Percentiles rank a stretch among this genome's conserved stretches.
Evolutionary conservation across 2,888 invertebrate species (phyloP).

Genomic region (Scaptomyza parva): DNA sequence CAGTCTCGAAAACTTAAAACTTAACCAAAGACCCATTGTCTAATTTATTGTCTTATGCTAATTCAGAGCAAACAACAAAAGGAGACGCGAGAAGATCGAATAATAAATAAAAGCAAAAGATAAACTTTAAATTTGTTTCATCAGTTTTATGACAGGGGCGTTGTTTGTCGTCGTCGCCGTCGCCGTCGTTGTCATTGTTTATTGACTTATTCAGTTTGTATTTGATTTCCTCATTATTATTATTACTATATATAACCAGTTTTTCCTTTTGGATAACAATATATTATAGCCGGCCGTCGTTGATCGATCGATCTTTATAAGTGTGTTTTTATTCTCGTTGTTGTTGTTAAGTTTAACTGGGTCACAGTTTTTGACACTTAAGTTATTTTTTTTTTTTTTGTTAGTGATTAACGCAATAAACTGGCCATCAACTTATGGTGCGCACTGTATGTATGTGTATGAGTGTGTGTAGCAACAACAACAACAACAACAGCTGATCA

Average conservation of each 20-base stretch:
- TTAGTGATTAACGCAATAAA: constrained; percentile 25
- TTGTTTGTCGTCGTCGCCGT: not conserved
- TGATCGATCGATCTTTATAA: constrained; percentile 27
- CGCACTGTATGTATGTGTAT: constrained; percentile 37
- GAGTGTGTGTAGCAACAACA: constrained; percentile 4
- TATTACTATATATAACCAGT: constrained; percentile 57
- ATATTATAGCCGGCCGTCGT: not conserved
- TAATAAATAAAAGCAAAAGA: not conserved
- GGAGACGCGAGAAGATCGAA: constrained; percentile 9
- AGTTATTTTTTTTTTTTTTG: no score
- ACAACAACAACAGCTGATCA: constrained; percentile 42
- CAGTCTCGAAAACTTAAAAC: constrained; percentile 18
- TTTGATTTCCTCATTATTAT: constrained; percentile 64
- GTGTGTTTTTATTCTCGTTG: not conserved
- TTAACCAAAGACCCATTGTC: constrained; percentile 32
- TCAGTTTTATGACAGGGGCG: constrained; percentile 60
- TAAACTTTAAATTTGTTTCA: constrained; percentile 45
- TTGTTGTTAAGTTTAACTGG: constrained; percentile 36
- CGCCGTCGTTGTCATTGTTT: constrained; percentile 3
- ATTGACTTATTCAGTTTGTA: constrained; percentile 49
- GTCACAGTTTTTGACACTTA: constrained; percentile 44
- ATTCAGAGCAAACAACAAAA: constrained; percentile 45
- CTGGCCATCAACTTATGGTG: constrained; percentile 37
- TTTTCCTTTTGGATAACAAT: constrained; percentile 7
- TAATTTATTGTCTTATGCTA: constrained; percentile 71